These are phyloP conservation scores for Leptosomus discolor DNA, from an alignment of 2,113 vertebrate genomes.

Conservation along the genomic window DNA sequence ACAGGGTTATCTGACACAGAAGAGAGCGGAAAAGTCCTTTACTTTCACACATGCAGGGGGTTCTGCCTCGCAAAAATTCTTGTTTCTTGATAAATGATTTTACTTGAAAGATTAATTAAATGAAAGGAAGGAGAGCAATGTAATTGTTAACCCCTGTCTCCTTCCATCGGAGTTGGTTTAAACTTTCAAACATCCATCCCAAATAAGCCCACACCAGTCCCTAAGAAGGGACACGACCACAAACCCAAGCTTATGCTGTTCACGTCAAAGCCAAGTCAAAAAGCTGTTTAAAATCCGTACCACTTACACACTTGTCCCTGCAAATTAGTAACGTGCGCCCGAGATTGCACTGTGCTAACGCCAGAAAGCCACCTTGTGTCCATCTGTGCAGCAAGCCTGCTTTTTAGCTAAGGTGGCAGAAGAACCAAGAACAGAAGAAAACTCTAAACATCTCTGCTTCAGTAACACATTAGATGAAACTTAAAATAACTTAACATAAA, in stretches of 20 bases:
- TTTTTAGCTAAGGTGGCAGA: neutral
- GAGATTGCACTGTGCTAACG: fast-evolving
- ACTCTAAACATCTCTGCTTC: neutral
- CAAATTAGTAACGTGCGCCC: fast-evolving
- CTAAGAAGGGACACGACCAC: neutral
- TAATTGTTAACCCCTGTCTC: neutral
- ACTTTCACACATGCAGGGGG: neutral
- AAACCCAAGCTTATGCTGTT: neutral
- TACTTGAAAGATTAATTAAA: neutral
- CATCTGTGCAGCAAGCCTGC: neutral
- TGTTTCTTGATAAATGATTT: neutral
- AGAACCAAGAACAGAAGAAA: neutral
- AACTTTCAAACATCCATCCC: neutral
- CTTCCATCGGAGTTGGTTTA: neutral
- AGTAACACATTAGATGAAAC: neutral
- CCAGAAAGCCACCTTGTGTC: neutral
- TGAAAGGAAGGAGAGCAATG: neutral
- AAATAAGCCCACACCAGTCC: neutral
- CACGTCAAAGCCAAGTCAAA: neutral
- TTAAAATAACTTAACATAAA: neutral
- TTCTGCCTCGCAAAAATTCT: neutral
- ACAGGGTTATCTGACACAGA: neutral
- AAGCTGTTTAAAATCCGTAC: neutral
- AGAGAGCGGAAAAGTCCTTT: neutral
- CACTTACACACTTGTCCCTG: neutral